These are phyloP conservation scores for Stenotaenia linearis DNA, from an alignment of 2,888 invertebrate species.

Conservation along the genomic window DNA sequence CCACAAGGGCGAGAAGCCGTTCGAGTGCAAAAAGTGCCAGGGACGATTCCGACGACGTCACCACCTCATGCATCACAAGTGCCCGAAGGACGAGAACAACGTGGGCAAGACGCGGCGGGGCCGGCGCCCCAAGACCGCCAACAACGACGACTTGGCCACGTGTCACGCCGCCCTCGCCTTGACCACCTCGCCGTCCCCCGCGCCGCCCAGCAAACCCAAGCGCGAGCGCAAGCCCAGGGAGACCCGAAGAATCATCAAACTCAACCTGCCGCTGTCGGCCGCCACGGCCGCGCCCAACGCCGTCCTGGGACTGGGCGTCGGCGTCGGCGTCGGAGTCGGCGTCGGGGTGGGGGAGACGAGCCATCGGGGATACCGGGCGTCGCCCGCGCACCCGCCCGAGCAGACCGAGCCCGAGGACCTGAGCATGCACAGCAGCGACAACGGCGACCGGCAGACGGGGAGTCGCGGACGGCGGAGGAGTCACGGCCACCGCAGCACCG, in stretches of 20 bases:
- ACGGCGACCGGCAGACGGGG: conserved; percentile 34
- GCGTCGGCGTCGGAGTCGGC: neutral
- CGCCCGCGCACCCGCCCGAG: conserved; percentile 51
- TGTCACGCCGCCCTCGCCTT: conserved; percentile 8
- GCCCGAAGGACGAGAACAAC: conserved; percentile 52
- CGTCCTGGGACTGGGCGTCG: neutral
- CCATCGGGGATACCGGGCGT: conserved; percentile 51
- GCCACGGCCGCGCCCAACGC: conserved; percentile 21
- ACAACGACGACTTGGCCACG: conserved; percentile 12
- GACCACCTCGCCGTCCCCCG: conserved; percentile 9
- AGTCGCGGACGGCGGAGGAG: neutral
- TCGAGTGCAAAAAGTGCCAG: conserved; percentile 71
- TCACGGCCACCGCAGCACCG: conserved; percentile 3
- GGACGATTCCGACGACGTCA: conserved; percentile 77
- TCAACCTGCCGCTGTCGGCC: conserved; percentile 24
- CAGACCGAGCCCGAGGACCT: conserved; percentile 90
- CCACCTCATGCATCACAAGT: conserved; percentile 79
- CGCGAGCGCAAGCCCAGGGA: conserved; percentile 52
- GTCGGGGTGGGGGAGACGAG: neutral
- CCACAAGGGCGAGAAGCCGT: conserved; percentile 85
- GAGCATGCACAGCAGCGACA: conserved; percentile 55
- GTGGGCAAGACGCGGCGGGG: conserved; percentile 40
- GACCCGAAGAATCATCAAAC: conserved; percentile 52
- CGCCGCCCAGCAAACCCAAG: conserved; percentile 35
- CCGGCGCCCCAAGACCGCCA: conserved; percentile 38